phyloP scores from a whole-genome alignment of 2,888 invertebrate genomes.

The Pycnomerus fuliginosus region DNA sequence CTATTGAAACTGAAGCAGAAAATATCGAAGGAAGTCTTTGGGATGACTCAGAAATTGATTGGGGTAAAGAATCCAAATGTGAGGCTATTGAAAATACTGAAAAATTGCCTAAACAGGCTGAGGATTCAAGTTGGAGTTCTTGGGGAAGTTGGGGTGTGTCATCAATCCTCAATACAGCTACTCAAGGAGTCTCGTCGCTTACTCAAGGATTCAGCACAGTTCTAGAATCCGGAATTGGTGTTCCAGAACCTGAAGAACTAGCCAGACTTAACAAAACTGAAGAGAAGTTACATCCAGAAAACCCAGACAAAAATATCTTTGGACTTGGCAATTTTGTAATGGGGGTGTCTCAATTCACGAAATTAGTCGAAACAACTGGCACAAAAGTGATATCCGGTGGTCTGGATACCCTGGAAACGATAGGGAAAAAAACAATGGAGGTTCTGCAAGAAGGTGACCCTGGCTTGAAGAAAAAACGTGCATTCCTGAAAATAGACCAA shows the following conservation, averaged over 20 bases:
- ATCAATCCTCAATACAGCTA: slow-evolving; percentile 73
- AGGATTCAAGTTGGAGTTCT: slow-evolving; percentile 6
- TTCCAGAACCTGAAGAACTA: slow-evolving; percentile 78
- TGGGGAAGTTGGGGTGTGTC: slow-evolving; percentile 71
- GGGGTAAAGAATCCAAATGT: slow-evolving; percentile 28
- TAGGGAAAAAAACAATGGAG: slow-evolving; percentile 94
- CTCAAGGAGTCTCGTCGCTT: slow-evolving; percentile 72
- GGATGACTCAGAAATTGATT: slow-evolving; percentile 40
- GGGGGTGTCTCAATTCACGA: slow-evolving; percentile 63
- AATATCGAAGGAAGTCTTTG: slow-evolving; percentile 48
- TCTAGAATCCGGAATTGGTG: slow-evolving; percentile 79
- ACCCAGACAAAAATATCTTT: slow-evolving; percentile 30
- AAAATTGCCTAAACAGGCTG: not conserved
- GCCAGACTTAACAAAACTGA: slow-evolving; percentile 55
- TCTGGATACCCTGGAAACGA: slow-evolving; percentile 84
- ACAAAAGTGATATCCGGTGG: slow-evolving; percentile 71
- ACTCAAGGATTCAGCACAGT: slow-evolving; percentile 78
- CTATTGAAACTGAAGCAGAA: not conserved
- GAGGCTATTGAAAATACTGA: not conserved
- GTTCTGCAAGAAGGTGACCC: slow-evolving; percentile 92
- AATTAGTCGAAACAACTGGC: slow-evolving; percentile 67
- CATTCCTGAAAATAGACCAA: slow-evolving; percentile 62
- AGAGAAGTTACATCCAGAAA: slow-evolving; percentile 25
- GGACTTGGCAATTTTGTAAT: slow-evolving; percentile 66
- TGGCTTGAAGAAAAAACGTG: slow-evolving; percentile 75